Percentiles rank a stretch among this genome's conserved stretches.
Evolutionary conservation across 2,797 vertebrate genomes (phyloP).

Genomic region (Pangasius krempfi): DNA sequence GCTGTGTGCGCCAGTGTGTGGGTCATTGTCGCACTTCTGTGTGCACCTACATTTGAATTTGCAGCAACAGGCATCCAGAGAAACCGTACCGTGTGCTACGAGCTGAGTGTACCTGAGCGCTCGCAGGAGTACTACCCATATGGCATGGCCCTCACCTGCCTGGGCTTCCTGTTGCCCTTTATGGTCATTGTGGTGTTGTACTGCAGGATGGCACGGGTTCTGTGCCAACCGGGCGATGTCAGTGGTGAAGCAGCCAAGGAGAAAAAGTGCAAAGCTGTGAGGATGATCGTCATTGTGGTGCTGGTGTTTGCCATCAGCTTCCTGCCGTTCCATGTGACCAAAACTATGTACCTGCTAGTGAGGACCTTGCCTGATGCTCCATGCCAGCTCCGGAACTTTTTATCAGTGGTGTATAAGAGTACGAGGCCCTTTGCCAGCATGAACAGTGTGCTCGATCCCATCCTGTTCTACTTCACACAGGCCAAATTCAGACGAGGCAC

Average conservation of each 20-base stretch:
- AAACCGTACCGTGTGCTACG: slow-evolving; percentile 94
- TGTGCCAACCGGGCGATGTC: slow-evolving; percentile 75
- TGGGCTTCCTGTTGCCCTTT: slow-evolving; percentile 90
- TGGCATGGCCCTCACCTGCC: slow-evolving; percentile 87
- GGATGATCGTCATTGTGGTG: slow-evolving; percentile 88
- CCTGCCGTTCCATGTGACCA: slow-evolving; percentile 93
- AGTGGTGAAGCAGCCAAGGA: slow-evolving; percentile 69
- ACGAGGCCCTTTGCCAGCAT: slow-evolving; percentile 93
- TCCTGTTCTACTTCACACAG: slow-evolving; percentile 95
- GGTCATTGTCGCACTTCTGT: slow-evolving; percentile 79
- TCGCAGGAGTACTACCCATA: slow-evolving; percentile 88
- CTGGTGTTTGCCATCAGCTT: slow-evolving; percentile 90
- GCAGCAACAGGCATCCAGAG: slow-evolving; percentile 87
- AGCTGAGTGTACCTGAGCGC: slow-evolving; percentile 81
- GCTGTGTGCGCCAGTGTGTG: slow-evolving; percentile 81
- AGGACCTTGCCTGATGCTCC: slow-evolving; percentile 71
- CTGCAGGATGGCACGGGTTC: slow-evolving; percentile 83
- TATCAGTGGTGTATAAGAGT: slow-evolving; percentile 89
- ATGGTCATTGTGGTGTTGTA: slow-evolving; percentile 85
- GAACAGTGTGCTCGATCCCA: slow-evolving; percentile 95
- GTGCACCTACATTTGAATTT: slow-evolving; percentile 87
- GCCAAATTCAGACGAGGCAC: slow-evolving; percentile 84
- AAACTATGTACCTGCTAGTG: slow-evolving; percentile 88
- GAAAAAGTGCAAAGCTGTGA: slow-evolving; percentile 85
- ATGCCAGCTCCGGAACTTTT: slow-evolving; percentile 80